Percentiles rank a stretch among this genome's conserved stretches.
phyloP scores from a whole-genome alignment of 2,113 vertebrate species.

The Thamnophis sirtalis region DNA sequence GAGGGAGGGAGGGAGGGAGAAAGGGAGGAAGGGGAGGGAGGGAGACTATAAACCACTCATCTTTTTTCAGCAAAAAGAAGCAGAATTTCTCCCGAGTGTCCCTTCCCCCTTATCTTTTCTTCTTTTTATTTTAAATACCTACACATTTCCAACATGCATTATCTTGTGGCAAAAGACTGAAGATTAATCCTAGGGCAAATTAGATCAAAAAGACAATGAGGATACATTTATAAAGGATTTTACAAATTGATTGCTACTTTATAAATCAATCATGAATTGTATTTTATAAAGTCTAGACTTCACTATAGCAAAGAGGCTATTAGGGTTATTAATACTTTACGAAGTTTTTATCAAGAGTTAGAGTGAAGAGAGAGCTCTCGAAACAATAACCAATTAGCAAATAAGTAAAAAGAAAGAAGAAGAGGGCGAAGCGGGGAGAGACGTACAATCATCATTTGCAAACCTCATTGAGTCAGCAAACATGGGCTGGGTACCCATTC shows the following conservation, averaged over 20 bases:
- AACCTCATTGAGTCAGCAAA: neutral
- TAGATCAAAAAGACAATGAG: neutral
- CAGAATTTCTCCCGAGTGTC: neutral
- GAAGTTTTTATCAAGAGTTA: neutral
- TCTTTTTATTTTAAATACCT: neutral
- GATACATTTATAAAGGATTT: neutral
- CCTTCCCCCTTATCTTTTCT: neutral
- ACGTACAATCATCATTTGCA: neutral
- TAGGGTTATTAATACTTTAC: conserved; percentile 21
- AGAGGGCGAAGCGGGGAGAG: neutral
- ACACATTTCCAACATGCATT: neutral
- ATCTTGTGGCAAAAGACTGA: neutral
- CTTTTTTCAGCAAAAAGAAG: neutral
- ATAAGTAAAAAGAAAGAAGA: neutral
- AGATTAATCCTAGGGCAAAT: neutral
- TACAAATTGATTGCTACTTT: neutral
- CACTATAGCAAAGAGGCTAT: neutral
- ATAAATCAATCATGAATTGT: neutral
- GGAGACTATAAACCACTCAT: neutral
- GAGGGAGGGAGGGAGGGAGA: neutral
- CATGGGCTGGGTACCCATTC: neutral
- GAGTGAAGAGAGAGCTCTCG: neutral
- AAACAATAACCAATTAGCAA: neutral
- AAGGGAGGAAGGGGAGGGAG: neutral
- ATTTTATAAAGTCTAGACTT: conserved; percentile 5